These are phyloP conservation scores for Lerista edwardsae DNA, from an alignment of 2,797 vertebrate species.

Conservation along the genomic window DNA sequence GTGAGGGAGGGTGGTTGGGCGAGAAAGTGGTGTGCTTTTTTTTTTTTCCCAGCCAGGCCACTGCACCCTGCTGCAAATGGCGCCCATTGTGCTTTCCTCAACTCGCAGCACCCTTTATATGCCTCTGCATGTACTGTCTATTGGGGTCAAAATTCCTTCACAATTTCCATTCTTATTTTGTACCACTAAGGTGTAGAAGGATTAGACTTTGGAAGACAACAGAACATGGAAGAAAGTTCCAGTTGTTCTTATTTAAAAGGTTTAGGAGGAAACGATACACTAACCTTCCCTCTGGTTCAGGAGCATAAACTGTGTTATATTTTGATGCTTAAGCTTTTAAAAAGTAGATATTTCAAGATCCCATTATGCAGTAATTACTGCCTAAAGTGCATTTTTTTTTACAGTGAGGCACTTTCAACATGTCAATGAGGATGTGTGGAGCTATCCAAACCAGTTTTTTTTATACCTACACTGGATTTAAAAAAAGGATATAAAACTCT, in stretches of 20 bases:
- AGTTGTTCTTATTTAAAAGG: background rate
- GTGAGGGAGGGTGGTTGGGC: too few relatives aligned
- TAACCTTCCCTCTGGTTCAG: background rate
- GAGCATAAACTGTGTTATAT: background rate
- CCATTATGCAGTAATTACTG: background rate
- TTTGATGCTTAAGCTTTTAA: background rate
- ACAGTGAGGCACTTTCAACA: slow-evolving; percentile 9
- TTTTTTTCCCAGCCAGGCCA: too few relatives aligned
- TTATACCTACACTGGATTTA: background rate
- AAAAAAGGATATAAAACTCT: background rate
- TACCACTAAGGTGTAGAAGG: background rate
- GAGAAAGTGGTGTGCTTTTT: too few relatives aligned
- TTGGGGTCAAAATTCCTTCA: background rate
- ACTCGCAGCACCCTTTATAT: too few relatives aligned
- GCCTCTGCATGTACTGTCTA: background rate
- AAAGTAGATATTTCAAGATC: slow-evolving; percentile 10
- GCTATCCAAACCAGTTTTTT: background rate
- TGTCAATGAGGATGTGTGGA: background rate
- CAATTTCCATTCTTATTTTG: background rate
- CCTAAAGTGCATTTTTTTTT: slow-evolving; percentile 4
- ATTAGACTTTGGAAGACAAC: background rate
- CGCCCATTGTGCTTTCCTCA: too few relatives aligned
- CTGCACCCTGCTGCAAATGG: too few relatives aligned
- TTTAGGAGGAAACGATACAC: background rate
- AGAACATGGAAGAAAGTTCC: too few relatives aligned